phyloP scores from a whole-genome alignment of 1,140 invertebrate species.

The Lasaia peninsularis region DNA sequence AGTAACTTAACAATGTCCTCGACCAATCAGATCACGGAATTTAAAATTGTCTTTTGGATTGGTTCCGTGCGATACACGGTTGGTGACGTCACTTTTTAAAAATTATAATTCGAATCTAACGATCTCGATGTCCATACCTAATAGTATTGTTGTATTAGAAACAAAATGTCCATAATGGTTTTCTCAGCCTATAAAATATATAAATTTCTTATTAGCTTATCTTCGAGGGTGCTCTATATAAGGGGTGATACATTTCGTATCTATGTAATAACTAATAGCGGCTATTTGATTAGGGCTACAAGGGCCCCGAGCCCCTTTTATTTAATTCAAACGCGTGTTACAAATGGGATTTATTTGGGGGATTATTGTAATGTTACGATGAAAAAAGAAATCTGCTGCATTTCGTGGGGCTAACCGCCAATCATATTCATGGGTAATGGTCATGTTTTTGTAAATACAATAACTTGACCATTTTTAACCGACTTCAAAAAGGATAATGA shows the following conservation, averaged over 20 bases:
- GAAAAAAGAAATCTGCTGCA: not conserved
- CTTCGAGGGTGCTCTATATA: slow-evolving; percentile 36
- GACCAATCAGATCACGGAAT: too few species aligned
- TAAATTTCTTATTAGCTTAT: slow-evolving; percentile 64
- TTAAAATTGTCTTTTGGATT: too few species aligned
- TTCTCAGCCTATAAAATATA: slow-evolving; percentile 20
- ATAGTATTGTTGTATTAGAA: not conserved
- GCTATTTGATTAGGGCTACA: slow-evolving; percentile 65
- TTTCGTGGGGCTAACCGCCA: not conserved
- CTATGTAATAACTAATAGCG: slow-evolving; percentile 47
- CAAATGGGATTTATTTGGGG: slow-evolving; percentile 54
- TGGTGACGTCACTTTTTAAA: too few species aligned
- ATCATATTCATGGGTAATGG: not conserved
- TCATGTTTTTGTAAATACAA: not conserved
- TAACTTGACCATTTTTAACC: too few species aligned
- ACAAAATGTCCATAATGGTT: too few species aligned
- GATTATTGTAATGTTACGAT: slow-evolving; percentile 11
- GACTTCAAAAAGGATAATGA: too few species aligned
- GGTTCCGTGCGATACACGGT: too few species aligned
- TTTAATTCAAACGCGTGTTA: slow-evolving; percentile 37
- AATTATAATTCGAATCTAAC: too few species aligned
- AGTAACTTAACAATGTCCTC: too few species aligned
- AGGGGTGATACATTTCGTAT: slow-evolving; percentile 31
- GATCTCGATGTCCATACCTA: too few species aligned
- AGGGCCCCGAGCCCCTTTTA: slow-evolving; percentile 36